Conservation (phyloP, 1,140 invertebrate species). For the Cydia amplana region DNA sequence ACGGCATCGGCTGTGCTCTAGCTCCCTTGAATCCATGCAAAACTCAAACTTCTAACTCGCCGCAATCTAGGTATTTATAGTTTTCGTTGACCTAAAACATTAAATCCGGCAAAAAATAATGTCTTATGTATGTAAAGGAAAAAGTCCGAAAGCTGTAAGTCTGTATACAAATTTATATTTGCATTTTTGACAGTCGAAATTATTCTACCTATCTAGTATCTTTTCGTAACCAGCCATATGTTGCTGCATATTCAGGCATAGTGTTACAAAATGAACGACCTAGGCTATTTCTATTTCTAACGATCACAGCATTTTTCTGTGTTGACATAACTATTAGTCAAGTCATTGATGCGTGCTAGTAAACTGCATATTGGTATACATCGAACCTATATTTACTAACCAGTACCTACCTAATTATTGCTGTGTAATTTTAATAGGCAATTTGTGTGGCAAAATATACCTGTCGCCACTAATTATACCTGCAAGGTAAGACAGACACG, state of each 20-base stretch:
- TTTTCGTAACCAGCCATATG: neutral
- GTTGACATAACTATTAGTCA: constrained; percentile 8
- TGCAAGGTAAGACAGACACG: neutral
- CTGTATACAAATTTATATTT: no score
- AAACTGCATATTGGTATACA: neutral
- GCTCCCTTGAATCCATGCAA: no score
- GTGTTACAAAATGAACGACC: neutral
- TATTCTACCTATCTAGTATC: no score
- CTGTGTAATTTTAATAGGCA: neutral
- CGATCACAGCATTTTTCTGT: neutral
- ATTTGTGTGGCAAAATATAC: constrained; percentile 1
- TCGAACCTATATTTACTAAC: neutral
- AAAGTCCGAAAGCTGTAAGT: no score
- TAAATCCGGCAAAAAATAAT: no score
- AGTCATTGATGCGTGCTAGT: neutral
- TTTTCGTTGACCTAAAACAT: no score
- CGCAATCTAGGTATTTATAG: no score
- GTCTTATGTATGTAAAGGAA: no score
- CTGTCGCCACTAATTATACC: neutral
- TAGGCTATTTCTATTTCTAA: neutral
- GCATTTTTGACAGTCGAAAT: no score
- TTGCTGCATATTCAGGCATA: neutral
- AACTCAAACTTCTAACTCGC: no score
- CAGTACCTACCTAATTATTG: neutral
- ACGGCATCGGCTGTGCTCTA: no score